A percentile compares a stretch with the other conserved stretches of the same genome.
These are phyloP conservation scores for Helogale parvula DNA, from an alignment of 2,113 vertebrate species.

Conservation along the genomic window DNA sequence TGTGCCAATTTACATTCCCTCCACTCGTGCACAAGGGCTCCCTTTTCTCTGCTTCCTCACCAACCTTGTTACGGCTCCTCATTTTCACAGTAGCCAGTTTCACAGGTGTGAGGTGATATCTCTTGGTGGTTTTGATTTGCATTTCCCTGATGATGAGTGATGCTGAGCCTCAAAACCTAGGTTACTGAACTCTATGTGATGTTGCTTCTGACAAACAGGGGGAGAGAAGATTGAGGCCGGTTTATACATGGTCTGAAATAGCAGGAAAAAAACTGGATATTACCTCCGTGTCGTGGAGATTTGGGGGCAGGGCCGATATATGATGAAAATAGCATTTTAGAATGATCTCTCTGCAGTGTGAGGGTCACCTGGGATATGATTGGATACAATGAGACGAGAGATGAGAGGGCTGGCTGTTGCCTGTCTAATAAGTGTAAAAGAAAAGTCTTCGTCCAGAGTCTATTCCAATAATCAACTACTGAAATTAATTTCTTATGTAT, in stretches of 20 bases:
- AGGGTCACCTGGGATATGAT: background rate
- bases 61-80: background rate
- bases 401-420: background rate
- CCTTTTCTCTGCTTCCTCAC: background rate
- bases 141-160: background rate
- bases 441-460: background rate
- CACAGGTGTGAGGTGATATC: background rate
- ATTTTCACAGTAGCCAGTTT: background rate
- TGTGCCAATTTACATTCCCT: background rate
- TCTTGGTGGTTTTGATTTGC: background rate
- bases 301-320: background rate
- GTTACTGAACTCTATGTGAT: background rate
- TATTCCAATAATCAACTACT: background rate
- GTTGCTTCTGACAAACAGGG: background rate
- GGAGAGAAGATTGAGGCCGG: background rate
- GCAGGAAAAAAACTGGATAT: background rate
- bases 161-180: background rate
- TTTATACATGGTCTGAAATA: background rate
- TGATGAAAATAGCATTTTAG: background rate
- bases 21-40: background rate
- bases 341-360: background rate
- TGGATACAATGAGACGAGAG: background rate
- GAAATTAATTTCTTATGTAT: background rate
- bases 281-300: background rate
- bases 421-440: background rate